These are phyloP conservation scores for Grammomys dolichurus DNA, from an alignment of 2,113 vertebrate genomes.

Conservation along the genomic window DNA sequence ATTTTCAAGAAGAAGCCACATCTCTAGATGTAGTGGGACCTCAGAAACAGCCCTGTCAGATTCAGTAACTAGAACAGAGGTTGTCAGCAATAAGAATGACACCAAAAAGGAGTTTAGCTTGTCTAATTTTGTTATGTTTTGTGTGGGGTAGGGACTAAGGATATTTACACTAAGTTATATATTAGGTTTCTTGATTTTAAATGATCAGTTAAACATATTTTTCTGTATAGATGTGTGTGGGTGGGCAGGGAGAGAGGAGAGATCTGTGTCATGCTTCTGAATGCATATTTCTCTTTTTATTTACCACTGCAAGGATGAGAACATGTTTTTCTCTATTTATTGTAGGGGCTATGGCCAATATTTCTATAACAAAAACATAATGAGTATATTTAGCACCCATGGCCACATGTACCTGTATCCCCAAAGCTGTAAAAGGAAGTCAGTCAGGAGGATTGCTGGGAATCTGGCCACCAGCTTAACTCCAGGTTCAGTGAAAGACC, in stretches of 20 bases:
- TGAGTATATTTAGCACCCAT: not conserved
- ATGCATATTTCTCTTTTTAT: not conserved
- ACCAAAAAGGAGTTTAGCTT: not conserved
- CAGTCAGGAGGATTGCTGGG: not conserved
- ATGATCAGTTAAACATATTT: not conserved
- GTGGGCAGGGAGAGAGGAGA: not conserved
- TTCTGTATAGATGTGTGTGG: not conserved
- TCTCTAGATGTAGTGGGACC: not conserved
- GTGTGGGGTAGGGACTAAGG: constrained; percentile 29
- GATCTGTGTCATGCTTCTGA: not conserved
- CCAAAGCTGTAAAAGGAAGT: not conserved
- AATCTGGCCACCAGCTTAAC: not conserved
- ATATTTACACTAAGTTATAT: not conserved
- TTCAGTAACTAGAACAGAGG: not conserved
- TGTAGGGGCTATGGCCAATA: not conserved
- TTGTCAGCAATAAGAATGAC: not conserved
- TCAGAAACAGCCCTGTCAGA: constrained; percentile 21
- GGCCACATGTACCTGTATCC: not conserved
- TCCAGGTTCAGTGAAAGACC: not conserved
- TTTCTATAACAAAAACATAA: not conserved
- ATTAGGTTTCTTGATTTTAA: constrained; percentile 48
- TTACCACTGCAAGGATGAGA: not conserved
- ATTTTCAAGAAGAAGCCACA: not conserved
- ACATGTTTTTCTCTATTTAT: not conserved
- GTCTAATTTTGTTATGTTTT: no score